Evolutionary conservation across 2,888 invertebrate species (phyloP), one percentile per base, ranked within the genome.

Genomic region (Trimorus sp.): DNA sequence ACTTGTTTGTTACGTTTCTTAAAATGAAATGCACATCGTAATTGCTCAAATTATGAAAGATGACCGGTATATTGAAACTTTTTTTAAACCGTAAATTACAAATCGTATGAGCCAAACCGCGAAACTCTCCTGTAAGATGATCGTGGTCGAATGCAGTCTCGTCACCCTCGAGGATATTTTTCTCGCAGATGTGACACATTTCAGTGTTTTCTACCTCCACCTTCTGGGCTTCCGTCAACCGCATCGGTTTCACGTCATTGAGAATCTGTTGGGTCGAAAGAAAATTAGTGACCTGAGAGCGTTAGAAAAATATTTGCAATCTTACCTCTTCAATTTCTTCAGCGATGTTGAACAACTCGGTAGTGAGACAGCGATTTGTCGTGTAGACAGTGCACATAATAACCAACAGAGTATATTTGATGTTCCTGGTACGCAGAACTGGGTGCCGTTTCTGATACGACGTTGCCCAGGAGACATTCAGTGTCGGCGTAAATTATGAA

Each of bases 21-120:
- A n/a, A n/a, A n/a, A n/a, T n/a, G n/a, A n/a, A n/a, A n/a, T n/a
- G n/a, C n/a, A n/a, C n/a, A n/a, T n/a, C 84, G 78, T 86, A 85
- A 8, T 84, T 85, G 8, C 77, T 73, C 26, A 85, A 66, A 68
- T 87, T 87, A 70, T 86, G 85, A 68, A 85, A 85, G 8, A 86
- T 65, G 14, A 85, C 49, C 0, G 85, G 85, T 78, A n/a, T n/a
- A n/a, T n/a, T n/a, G n/a, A n/a, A n/a, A n/a, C n/a, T n/a, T n/a
- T n/a, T n/a, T n/a, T n/a, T 78, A 51, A 58, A 82, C 45, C 80
- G 78, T 14, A 86, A 37, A 65, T 86, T 86, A 65, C 84, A 86
- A 0, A 7, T 42, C 1, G 54, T 14, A 59, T 86, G 85, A 1
- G 82, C 79, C 12, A 82, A 74, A 40, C 84, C 84, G 11, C 84